Conservation (phyloP, 2,888 invertebrate genomes). For the Acanthopleura granulata region DNA sequence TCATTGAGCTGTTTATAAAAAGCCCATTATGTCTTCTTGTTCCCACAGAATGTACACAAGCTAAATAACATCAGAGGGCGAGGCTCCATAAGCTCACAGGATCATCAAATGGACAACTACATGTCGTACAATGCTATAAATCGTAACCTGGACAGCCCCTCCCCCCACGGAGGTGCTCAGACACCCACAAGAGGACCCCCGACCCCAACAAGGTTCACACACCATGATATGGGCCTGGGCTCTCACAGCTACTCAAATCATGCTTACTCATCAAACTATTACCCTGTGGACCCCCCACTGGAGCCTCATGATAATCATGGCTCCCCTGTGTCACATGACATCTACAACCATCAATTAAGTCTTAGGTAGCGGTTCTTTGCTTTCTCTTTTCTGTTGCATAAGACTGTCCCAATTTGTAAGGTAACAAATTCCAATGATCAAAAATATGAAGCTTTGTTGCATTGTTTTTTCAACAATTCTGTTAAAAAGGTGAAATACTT, state of each 20-base stretch:
- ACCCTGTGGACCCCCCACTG: not conserved
- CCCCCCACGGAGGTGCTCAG: constrained; percentile 24
- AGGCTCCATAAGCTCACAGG: constrained; percentile 26
- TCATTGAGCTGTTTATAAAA: too few species aligned
- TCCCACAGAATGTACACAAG: constrained; percentile 1
- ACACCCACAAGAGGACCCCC: constrained; percentile 38
- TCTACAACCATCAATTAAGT: constrained; percentile 14
- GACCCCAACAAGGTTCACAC: constrained; percentile 46
- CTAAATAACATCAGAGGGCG: not conserved
- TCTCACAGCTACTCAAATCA: constrained; percentile 5
- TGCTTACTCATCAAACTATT: not conserved
- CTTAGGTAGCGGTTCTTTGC: constrained; percentile 16
- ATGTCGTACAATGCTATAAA: constrained; percentile 34
- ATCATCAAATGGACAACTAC: constrained; percentile 46
- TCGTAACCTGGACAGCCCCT: constrained; percentile 9
- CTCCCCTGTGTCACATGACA: not conserved
- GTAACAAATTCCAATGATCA: too few species aligned
- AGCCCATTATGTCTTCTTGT: too few species aligned
- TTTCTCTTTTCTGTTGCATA: constrained; percentile 4
- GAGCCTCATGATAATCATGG: not conserved
- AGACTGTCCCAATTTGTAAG: not conserved
- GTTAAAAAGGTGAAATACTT: too few species aligned
- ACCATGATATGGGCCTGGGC: constrained; percentile 5
- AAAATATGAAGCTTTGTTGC: too few species aligned
- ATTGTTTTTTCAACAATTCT: too few species aligned